phyloP scores from a whole-genome alignment of 2,888 invertebrate genomes.

The Atrina japonica region DNA sequence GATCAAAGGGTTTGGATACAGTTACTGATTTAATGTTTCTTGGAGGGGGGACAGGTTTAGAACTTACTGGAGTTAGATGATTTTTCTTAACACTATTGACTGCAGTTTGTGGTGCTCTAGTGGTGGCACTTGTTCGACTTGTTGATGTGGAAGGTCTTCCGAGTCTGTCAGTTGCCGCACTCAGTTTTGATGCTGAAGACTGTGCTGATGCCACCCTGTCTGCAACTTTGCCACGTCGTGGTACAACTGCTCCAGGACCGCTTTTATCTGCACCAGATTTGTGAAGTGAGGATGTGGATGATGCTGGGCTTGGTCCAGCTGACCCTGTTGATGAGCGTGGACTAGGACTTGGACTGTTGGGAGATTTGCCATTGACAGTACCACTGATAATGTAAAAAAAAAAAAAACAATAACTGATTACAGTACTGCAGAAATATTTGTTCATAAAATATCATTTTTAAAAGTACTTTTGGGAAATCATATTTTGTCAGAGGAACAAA shows the following conservation, averaged over 20 bases:
- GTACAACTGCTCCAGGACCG: constrained; percentile 20
- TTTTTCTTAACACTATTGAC: constrained; percentile 47
- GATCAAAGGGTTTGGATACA: too few species aligned
- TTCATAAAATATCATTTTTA: too few species aligned
- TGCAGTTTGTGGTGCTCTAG: constrained; percentile 24
- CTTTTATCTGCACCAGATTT: constrained; percentile 27
- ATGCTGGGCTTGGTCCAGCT: constrained; percentile 35
- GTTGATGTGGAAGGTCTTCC: constrained; percentile 44
- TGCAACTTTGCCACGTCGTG: constrained; percentile 47
- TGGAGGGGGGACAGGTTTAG: not conserved
- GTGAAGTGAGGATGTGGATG: constrained; percentile 37
- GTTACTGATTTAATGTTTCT: not conserved
- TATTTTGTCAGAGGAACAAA: too few species aligned
- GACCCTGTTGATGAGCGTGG: constrained; percentile 47
- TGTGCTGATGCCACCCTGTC: constrained; percentile 43
- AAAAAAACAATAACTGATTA: not conserved
- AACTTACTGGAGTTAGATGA: constrained; percentile 58
- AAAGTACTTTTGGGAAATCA: too few species aligned
- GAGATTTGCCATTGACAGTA: constrained; percentile 25
- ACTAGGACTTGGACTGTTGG: constrained; percentile 42
- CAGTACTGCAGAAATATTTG: too few species aligned
- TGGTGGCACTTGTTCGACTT: constrained; percentile 41
- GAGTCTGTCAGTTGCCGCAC: constrained; percentile 41
- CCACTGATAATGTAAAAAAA: constrained; percentile 34
- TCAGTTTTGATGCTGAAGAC: constrained; percentile 36